Percentiles rank a stretch among this genome's conserved stretches.
Evolutionary conservation across 2,888 invertebrate species (phyloP).

Genomic region (Aethes cnicana): DNA sequence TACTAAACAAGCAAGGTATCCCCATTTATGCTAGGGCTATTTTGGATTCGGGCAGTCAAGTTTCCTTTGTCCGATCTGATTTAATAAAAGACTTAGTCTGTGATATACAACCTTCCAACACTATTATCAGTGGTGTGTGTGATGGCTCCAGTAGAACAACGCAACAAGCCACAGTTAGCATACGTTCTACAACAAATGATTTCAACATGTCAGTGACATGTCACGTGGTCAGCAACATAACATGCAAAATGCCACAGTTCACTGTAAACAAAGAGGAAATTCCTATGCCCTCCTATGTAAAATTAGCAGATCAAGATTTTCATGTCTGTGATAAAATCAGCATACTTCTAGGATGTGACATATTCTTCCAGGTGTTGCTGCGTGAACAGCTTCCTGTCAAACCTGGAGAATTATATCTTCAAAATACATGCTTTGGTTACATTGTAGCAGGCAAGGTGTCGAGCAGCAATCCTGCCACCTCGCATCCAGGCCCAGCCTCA

Average conservation of each 20-base stretch:
- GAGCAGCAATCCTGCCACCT: no score
- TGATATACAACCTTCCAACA: not conserved
- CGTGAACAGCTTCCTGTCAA: not conserved
- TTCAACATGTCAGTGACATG: not conserved
- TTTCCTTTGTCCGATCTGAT: not conserved
- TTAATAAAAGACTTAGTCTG: not conserved
- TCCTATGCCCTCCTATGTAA: not conserved
- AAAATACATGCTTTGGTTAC: not conserved
- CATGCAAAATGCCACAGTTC: not conserved
- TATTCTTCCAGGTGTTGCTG: slow-evolving; percentile 1
- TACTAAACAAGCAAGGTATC: not conserved
- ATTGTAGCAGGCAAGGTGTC: slow-evolving; percentile 1
- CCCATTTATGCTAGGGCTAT: not conserved
- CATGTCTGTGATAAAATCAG: not conserved
- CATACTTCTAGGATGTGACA: slow-evolving; percentile 1
- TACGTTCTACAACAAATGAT: not conserved
- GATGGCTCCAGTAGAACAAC: not conserved
- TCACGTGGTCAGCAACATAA: not conserved
- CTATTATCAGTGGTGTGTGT: not conserved
- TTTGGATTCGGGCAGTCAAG: not conserved
- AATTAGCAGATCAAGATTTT: not conserved
- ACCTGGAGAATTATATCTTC: not conserved
- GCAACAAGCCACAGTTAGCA: not conserved
- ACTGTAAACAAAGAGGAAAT: not conserved
- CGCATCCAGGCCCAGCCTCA: no score